These are phyloP conservation scores for Setophaga petechia DNA, from an alignment of 2,113 vertebrate species.

Conservation along the genomic window DNA sequence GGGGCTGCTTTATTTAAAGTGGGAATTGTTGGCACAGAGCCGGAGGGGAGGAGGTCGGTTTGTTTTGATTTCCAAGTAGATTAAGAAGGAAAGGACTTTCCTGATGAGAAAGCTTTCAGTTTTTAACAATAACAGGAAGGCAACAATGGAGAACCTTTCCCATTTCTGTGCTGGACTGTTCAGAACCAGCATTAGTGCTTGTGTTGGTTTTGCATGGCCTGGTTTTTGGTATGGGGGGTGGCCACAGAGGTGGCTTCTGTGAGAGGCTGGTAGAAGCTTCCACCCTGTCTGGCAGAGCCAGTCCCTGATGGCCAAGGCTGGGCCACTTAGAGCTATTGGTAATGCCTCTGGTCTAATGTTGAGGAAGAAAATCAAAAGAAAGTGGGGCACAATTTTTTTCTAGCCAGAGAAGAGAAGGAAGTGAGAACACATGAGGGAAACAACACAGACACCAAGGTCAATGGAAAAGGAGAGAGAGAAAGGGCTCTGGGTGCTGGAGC, in stretches of 20 bases:
- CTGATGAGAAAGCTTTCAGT: constrained; percentile 14
- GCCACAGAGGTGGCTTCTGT: not conserved
- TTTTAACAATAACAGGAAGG: constrained; percentile 72
- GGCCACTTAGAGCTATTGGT: not conserved
- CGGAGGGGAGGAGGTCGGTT: not conserved
- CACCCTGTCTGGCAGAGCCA: not conserved
- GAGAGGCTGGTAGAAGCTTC: not conserved
- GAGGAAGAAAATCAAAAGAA: not conserved
- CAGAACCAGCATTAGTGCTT: not conserved
- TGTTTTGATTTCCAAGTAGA: constrained; percentile 16
- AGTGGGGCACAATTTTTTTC: not conserved
- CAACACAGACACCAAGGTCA: not conserved
- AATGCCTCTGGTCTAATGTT: not conserved
- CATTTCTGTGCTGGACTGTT: not conserved
- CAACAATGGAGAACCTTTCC: not conserved
- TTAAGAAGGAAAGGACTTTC: constrained; percentile 3
- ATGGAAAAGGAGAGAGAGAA: not conserved
- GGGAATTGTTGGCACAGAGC: not conserved
- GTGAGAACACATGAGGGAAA: not conserved
- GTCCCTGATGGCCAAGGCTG: not conserved
- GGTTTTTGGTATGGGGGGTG: rapidly evolving
- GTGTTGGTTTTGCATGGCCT: not conserved
- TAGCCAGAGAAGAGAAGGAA: not conserved
- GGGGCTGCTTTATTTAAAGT: not conserved
- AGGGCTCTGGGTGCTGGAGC: not conserved